Evolutionary conservation across 2,113 vertebrate species (phyloP).

Genomic region (Cheirogaleus medius): DNA sequence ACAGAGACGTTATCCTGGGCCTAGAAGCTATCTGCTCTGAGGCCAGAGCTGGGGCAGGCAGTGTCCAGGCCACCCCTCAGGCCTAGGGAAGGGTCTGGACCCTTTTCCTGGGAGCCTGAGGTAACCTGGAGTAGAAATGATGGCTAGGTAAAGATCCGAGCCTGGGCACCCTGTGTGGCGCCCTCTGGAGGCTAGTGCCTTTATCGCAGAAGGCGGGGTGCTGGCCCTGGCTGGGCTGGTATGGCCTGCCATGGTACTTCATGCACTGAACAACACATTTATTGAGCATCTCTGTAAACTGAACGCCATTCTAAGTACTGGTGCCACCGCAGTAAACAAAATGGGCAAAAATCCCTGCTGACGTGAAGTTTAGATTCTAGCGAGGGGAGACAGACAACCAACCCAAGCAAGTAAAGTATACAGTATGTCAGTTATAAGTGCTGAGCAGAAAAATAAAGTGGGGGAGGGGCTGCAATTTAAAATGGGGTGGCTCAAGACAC

Average conservation of each 20-base stretch:
- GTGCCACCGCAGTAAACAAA: neutral
- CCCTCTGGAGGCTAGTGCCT: neutral
- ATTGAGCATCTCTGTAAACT: neutral
- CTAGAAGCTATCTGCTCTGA: neutral
- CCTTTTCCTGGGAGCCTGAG: neutral
- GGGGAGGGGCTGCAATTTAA: neutral
- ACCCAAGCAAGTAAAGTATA: neutral
- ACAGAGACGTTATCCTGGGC: neutral
- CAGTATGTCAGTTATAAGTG: fast-evolving
- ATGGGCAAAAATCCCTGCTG: neutral
- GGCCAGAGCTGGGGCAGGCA: neutral
- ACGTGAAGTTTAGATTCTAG: neutral
- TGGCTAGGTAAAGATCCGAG: neutral
- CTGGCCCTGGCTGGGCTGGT: no score
- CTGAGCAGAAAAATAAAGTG: neutral
- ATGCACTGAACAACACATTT: neutral
- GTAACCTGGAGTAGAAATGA: neutral
- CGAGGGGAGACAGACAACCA: neutral
- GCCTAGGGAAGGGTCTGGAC: neutral
- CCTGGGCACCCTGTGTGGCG: neutral
- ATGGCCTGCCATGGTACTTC: neutral
- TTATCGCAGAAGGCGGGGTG: neutral
- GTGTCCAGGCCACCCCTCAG: neutral
- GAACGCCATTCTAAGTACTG: neutral
- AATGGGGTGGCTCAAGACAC: neutral